These are phyloP conservation scores for Tyrannus savana DNA, from an alignment of 2,113 vertebrate genomes.

Conservation along the genomic window DNA sequence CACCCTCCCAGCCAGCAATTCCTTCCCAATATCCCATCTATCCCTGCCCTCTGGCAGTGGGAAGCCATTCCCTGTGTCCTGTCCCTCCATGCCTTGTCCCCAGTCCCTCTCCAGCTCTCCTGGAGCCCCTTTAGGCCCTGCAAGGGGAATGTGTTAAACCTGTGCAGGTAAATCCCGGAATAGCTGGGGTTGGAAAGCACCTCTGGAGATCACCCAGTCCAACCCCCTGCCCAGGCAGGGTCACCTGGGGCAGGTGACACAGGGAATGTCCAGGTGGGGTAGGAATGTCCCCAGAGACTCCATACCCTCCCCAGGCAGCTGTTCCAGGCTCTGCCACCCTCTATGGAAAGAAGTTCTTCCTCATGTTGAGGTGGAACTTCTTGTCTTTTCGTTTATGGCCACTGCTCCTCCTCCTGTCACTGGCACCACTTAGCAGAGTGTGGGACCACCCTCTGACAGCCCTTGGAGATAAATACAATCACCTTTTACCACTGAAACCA, in stretches of 20 bases:
- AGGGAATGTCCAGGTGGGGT: not conserved
- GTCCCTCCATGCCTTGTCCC: not conserved
- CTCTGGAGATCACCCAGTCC: not conserved
- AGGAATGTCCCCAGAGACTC: not conserved
- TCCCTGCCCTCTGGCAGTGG: no score
- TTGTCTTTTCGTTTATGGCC: not conserved
- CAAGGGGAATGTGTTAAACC: not conserved
- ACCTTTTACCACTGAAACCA: not conserved
- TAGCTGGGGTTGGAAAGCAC: no score
- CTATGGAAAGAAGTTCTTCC: not conserved
- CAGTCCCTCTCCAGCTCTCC: not conserved
- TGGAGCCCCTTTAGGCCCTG: not conserved
- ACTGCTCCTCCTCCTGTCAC: rapidly evolving
- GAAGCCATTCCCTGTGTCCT: not conserved
- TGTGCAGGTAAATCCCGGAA: not conserved
- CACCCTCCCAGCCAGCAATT: not conserved
- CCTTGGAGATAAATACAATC: not conserved
- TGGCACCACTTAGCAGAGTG: not conserved
- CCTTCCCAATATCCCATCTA: not conserved
- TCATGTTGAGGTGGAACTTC: not conserved
- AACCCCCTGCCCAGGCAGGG: not conserved
- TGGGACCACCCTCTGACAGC: not conserved
- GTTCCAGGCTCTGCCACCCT: not conserved
- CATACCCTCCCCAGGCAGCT: not conserved
- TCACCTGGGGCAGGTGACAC: not conserved